Conservation (phyloP, 2,797 vertebrate genomes). For the Sebastolobus alascanus region DNA sequence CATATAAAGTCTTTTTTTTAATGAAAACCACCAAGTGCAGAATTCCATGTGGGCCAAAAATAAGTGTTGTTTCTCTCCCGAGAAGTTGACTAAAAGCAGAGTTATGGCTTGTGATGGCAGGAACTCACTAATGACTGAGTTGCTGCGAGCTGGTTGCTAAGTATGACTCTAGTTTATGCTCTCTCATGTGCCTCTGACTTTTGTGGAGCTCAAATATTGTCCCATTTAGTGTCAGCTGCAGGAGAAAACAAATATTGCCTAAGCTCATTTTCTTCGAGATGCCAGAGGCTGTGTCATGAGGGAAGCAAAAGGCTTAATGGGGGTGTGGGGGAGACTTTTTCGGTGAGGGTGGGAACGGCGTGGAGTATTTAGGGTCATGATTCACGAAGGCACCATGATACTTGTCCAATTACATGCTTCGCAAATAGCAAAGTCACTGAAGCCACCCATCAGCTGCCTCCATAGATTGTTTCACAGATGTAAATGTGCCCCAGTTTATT, state of each 20-base stretch:
- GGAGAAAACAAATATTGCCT: conserved; percentile 52
- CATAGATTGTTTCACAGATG: background rate
- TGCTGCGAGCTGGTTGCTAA: conserved; percentile 39
- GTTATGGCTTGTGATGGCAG: conserved; percentile 33
- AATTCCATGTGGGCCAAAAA: conserved; percentile 29
- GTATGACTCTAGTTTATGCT: conserved; percentile 32
- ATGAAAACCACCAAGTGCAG: background rate
- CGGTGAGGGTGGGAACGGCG: background rate
- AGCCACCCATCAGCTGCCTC: background rate
- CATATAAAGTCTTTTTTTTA: background rate
- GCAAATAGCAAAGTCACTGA: background rate
- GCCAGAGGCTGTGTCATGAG: conserved; percentile 27
- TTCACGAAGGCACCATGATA: conserved; percentile 15
- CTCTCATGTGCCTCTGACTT: conserved; percentile 44
- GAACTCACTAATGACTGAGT: conserved; percentile 48
- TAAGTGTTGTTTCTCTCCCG: conserved; percentile 15
- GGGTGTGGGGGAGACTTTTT: background rate
- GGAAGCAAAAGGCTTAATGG: conserved; percentile 23
- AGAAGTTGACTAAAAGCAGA: conserved; percentile 31
- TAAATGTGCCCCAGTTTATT: background rate
- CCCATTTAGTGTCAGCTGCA: conserved; percentile 59
- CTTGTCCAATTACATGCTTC: conserved; percentile 12
- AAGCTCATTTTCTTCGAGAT: conserved; percentile 33
- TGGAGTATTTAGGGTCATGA: conserved; percentile 23
- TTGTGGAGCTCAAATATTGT: conserved; percentile 55